Evolutionary conservation across 2,113 vertebrate genomes (phyloP).

Genomic region (Colaptes auratus): DNA sequence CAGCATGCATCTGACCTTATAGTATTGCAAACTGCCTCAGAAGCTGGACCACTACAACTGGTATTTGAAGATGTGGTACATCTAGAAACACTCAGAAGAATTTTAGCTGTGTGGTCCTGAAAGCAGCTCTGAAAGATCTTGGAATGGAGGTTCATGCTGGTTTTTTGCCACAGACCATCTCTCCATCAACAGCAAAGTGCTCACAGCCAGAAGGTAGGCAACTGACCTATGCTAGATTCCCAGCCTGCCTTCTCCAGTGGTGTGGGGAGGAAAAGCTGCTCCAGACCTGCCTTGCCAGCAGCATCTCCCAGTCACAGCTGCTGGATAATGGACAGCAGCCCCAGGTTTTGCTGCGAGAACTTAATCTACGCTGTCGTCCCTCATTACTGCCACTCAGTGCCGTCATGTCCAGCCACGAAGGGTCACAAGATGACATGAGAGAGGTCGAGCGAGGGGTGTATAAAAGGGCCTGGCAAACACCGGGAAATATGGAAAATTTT

Average conservation of each 20-base stretch:
- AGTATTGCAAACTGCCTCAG: neutral
- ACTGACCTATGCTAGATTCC: neutral
- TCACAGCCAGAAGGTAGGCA: neutral
- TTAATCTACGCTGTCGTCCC: constrained; percentile 26
- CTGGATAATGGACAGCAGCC: neutral
- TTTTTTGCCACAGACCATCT: neutral
- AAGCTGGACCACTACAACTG: neutral
- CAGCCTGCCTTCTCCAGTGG: neutral
- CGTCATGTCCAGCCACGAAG: constrained; percentile 50
- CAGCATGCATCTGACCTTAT: neutral
- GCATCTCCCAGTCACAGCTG: neutral
- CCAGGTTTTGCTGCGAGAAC: neutral
- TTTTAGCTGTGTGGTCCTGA: neutral
- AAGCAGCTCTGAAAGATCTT: neutral
- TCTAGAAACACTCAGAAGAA: neutral
- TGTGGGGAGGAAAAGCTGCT: neutral
- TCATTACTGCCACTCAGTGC: constrained; percentile 28
- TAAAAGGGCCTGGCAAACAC: neutral
- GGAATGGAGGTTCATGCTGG: neutral
- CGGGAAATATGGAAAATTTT: neutral
- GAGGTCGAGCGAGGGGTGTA: neutral
- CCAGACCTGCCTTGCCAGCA: neutral
- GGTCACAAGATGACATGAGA: constrained; percentile 51
- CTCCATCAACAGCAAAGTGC: neutral
- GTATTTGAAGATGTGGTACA: neutral